Conservation (phyloP, 2,797 vertebrate species). For the Alca torda region DNA sequence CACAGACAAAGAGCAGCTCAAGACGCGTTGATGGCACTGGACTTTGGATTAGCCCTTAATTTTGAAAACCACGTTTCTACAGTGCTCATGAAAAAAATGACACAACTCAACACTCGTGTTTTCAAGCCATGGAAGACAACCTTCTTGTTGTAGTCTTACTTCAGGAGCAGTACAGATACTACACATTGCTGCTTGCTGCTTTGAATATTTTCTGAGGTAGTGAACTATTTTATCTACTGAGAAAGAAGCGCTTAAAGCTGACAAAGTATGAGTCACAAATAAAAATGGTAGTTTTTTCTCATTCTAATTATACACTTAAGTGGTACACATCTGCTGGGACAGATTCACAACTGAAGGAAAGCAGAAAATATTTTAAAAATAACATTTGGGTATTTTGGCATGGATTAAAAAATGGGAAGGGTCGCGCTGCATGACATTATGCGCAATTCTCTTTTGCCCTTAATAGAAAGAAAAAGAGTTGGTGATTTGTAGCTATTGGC, state of each 20-base stretch:
- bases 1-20: background rate
- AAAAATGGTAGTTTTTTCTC: background rate
- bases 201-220: background rate
- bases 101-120: background rate
- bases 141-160: background rate
- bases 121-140: background rate
- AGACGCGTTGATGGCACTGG: background rate
- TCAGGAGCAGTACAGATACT: background rate
- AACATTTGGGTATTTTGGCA: background rate
- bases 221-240: background rate
- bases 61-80: background rate
- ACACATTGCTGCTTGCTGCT: background rate
- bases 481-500: background rate
- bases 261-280: slow-evolving; percentile 17
- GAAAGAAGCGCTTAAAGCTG: background rate
- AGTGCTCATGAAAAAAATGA: background rate
- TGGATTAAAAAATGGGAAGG: background rate
- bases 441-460: background rate
- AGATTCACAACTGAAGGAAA: background rate
- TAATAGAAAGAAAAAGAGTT: background rate
- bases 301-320: background rate
- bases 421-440: background rate
- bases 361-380: slow-evolving; percentile 9
- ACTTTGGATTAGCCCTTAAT: background rate
- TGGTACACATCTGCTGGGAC: background rate